A percentile compares a stretch with the other conserved stretches of the same genome.
Conservation (phyloP, 2,888 invertebrate genomes). For the Panopea generosa region DNA sequence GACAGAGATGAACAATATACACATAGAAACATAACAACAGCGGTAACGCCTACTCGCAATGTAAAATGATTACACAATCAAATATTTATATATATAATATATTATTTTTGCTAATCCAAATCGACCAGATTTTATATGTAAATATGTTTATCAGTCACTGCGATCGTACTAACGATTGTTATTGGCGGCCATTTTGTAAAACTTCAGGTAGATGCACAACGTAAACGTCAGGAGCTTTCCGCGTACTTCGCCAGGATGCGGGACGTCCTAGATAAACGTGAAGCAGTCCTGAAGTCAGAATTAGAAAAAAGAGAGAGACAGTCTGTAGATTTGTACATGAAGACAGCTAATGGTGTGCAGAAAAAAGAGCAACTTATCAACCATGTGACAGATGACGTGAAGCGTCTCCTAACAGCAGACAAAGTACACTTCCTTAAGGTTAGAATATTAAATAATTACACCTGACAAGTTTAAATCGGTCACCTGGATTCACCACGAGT, state of each 20-base stretch:
- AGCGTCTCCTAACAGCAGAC: slow-evolving; percentile 26
- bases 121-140: too few relatives aligned
- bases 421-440: slow-evolving; percentile 30
- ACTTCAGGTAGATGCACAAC: slow-evolving; percentile 46
- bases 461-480: too few relatives aligned
- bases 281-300: slow-evolving; percentile 26
- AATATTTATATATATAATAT: too few relatives aligned
- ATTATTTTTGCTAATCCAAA: too few relatives aligned
- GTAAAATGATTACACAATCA: too few relatives aligned
- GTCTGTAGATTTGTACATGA: slow-evolving; percentile 20
- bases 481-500: not conserved
- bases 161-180: too few relatives aligned
- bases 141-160: too few relatives aligned
- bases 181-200: too few relatives aligned
- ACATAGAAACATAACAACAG: too few relatives aligned
- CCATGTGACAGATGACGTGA: slow-evolving; percentile 13
- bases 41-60: too few relatives aligned
- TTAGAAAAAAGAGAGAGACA: slow-evolving; percentile 30
- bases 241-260: slow-evolving; percentile 45
- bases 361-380: slow-evolving; percentile 27
- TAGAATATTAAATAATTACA: too few relatives aligned
- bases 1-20: too few relatives aligned
- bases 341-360: slow-evolving; percentile 23
- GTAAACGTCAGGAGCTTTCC: slow-evolving; percentile 39
- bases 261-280: slow-evolving; percentile 37